Evolutionary conservation across 2,888 invertebrate genomes (phyloP), one percentile per base, ranked within the genome.

Genomic region (Mactromeris polynyma): DNA sequence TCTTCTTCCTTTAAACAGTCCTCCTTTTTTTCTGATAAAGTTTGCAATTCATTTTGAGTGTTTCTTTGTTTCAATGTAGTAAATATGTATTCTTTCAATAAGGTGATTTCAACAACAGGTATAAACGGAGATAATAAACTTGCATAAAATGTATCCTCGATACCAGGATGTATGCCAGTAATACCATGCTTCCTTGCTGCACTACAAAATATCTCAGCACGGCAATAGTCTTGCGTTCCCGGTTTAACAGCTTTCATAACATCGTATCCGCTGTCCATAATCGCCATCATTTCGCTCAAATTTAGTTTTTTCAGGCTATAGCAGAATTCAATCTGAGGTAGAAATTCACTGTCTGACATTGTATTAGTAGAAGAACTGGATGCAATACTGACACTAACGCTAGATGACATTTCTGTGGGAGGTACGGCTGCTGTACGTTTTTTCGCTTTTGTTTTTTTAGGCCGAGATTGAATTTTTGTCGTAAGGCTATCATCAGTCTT

Each of bases 111-210:
- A 46, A 17, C 26, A 2, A 77, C n/a, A 21, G 84, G 21, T 21
- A 84, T 84, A 77, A 51, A 54, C 46, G 42, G 36, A n/a, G 77
- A 84, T 19, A 84, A 21, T 33, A 85, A 73, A 14, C 79, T 58
- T 38, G 26, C 21, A 51, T 54, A 79, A 19, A 85, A 85, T 0
- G 54, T 54, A 26, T 79, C 31, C 11, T n/a, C 21, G 1, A 85
- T 79, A n/a, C 54, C 40, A 26, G 85, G n/a, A 14, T 36, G 51
- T 9, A 85, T 26, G 42, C 79, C 33, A 51, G 17, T 51, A 17
- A 85, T 40, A 58, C 54, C 36, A 79, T 79, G n/a, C 21, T 79
- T 78, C 58, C 46, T 64, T 26, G 58, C 58, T 21, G 58, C 85
- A 54, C 64, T 33, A 79, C 79, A 85, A 6, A 85, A 40, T 26